Conservation (phyloP, 2,113 vertebrate genomes). For the Microcebus ravelobensis region DNA sequence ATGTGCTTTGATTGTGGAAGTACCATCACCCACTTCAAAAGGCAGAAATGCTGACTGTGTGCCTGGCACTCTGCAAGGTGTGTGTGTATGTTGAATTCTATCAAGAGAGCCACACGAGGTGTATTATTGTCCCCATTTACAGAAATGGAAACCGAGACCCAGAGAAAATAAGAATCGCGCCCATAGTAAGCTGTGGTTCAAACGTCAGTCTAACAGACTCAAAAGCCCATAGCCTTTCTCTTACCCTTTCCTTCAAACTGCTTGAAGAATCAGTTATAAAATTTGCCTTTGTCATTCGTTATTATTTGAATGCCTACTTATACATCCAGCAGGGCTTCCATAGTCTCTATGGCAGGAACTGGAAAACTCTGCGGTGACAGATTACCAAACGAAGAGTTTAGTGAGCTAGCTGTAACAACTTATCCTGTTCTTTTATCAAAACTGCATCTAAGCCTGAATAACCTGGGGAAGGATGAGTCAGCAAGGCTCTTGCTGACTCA, state of each 20-base stretch:
- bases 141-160: neutral
- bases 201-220: neutral
- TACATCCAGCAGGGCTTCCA: neutral
- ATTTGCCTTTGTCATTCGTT: neutral
- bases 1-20: neutral
- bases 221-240: neutral
- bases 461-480: constrained; percentile 29
- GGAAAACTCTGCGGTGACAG: neutral
- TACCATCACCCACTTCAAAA: neutral
- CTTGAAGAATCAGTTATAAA: neutral
- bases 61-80: neutral
- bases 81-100: neutral
- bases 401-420: neutral
- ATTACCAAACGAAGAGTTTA: constrained; percentile 7
- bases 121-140: neutral
- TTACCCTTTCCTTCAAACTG: neutral
- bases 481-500: neutral
- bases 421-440: constrained; percentile 34
- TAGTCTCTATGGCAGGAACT: neutral
- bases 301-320: neutral
- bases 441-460: neutral
- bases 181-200: neutral
- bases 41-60: neutral
- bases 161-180: neutral
- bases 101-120: neutral